Conservation (phyloP, 1,140 invertebrate genomes). For the Drosophila leontia region DNA sequence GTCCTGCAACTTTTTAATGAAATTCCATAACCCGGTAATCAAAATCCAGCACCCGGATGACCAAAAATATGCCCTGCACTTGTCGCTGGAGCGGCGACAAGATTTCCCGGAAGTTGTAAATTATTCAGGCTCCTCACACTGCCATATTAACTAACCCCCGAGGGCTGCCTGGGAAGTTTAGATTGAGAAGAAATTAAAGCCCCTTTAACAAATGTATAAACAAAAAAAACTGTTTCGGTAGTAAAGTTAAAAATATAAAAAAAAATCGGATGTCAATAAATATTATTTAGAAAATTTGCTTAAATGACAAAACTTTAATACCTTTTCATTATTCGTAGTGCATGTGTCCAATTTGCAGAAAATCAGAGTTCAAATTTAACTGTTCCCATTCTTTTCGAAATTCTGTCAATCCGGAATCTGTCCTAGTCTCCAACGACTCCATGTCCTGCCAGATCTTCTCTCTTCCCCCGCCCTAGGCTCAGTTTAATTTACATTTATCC, state of each 20-base stretch:
- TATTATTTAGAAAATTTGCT: background rate
- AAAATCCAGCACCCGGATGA: slow-evolving; percentile 60
- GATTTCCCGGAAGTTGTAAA: slow-evolving; percentile 57
- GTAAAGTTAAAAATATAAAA: background rate
- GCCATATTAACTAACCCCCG: slow-evolving; percentile 3
- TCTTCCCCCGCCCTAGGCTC: slow-evolving; percentile 46
- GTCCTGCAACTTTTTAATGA: slow-evolving; percentile 60
- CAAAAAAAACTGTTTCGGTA: background rate
- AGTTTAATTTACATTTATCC: slow-evolving; percentile 84
- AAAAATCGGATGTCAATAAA: background rate
- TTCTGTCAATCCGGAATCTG: slow-evolving; percentile 42
- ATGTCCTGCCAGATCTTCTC: slow-evolving; percentile 17
- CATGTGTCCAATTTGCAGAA: slow-evolving; percentile 20
- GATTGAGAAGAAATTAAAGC: background rate
- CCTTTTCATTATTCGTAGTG: background rate
- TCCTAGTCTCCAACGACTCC: slow-evolving; percentile 20
- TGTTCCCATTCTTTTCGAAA: background rate
- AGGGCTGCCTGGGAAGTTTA: background rate
- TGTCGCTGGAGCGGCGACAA: slow-evolving; percentile 35
- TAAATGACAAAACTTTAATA: background rate
- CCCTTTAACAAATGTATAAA: background rate
- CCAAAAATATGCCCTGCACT: slow-evolving; percentile 53
- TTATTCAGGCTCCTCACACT: slow-evolving; percentile 50
- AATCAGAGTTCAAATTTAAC: slow-evolving; percentile 31
- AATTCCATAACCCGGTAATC: slow-evolving; percentile 70